Evolutionary conservation across 92 coral and sea anemone genomes (phyloP), one percentile per base, ranked within the genome.

Genomic region (Zoanthus solanderi): DNA sequence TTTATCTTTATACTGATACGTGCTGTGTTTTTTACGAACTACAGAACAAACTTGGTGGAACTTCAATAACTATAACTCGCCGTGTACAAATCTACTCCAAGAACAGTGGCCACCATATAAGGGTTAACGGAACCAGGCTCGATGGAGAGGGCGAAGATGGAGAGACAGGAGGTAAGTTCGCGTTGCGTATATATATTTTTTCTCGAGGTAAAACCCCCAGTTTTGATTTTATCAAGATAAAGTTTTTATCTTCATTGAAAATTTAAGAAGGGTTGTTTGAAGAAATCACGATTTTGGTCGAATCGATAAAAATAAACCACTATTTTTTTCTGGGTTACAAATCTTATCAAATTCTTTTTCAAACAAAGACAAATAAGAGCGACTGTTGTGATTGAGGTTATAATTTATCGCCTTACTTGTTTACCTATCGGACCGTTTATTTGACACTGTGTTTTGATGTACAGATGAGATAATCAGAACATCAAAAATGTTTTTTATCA

Each of bases 71-170:
- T 28, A 81, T 67, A 23, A 58, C 71, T 18, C 85, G 85, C 9
- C 73, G 75, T 7, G 85, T 81, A 23, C 85, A 81, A 66, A 81
- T 81, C 67, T 81, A 81, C 29, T 81, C 85, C 45, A 47, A 48
- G 13, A 81, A 81, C 63, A 81, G 75, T 46, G 76, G 85, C 0
- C 76, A 30, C 44, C 85, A 81, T 18, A 7, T 81, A 10, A 81
- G 85, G 18, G 60, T 81, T 81, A 81, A 65, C 66, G 85, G 85
- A 32, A 32, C 61, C 6, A 65, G 13, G 75, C 15, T 81, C 4
- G 85, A 81, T 53, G 85, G 85, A 12, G 31, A 73, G 28, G 85
- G 85, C 14, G 34, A 47, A 17, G 85, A 81, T 5, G 85, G 85
- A 9, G 85, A 67, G 1, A 61, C 18, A 63, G 66, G 47, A 44